Evolutionary conservation across 2,888 invertebrate genomes (phyloP), one percentile per base, ranked within the genome.

Genomic region (Heteropelma amictum): DNA sequence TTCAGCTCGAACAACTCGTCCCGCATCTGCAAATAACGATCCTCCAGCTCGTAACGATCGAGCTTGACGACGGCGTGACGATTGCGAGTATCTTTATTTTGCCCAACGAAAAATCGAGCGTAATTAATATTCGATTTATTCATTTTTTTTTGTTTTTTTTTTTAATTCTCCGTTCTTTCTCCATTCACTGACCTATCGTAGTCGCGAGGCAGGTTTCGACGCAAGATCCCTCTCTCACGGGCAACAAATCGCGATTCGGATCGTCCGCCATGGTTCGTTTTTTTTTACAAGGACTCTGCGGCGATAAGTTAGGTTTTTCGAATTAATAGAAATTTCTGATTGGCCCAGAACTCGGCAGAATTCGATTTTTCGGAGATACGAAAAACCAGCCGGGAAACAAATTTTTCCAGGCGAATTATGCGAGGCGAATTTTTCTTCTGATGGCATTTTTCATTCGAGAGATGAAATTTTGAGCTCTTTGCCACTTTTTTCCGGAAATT

Each of bases 1-100:
- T 94, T 94, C 49, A 94, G 85, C 10, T 91, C 89, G 51, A 91
- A 83, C 79, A 93, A 92, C 77, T 92, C 93, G 51, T 94, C 93
- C 63, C 92, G 88, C 45, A 93, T 79, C 3, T 91, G 89, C 79
- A 93, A 91, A 86, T 93, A 94, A 28, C 92, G 90, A 84, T 94
- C 93, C 84, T 94, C 94, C 49, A 94, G 86, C 68, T 93, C 93
- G 64, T 90, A 91, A 72, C 93, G 92, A 76, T 91, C 91, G 79
- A 93, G 89, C 85, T 93, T 92, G 60, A 91, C 90, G 26, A 89
- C 86, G 2, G 81, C 58, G 61, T 85, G 86, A 54, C 89, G 85
- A 38, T 89, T 88, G 67, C 88, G 85, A 61, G 81, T 82, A 82
- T 89, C 88, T 87, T 80, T 56, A 14, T 14, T 71, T 45, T n/a